Evolutionary conservation across 2,113 vertebrate genomes (phyloP), one percentile per base, ranked within the genome.

Genomic region (Thalassoma bifasciatum): DNA sequence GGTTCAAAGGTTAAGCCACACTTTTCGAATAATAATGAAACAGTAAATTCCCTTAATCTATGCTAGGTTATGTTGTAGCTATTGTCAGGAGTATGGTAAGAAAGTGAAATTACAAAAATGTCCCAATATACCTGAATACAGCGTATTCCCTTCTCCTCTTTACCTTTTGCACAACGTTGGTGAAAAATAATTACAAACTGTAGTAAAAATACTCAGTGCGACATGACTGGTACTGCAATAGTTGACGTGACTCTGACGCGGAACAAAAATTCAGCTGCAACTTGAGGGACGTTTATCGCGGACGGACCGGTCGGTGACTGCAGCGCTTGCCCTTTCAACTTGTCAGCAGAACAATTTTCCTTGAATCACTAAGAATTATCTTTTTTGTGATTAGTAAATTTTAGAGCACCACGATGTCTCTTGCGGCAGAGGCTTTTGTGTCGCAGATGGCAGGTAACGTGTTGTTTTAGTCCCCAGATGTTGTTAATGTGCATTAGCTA

Each of bases 381-480:
- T 12, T 30, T 1, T 49, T 7, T 50, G 1, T 3, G 13, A 26
- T 10, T 11, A 6, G 24, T 52, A 12, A 4, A 4, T 2, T 64
- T 17, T 1, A 10, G 2, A 17, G 1, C 24, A 9, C n/a, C 70
- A 42, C 21, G 9, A 95, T 95, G 94, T 93, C 93, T 85, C 93
- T 95, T 9, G 93, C 93, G 22, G 93, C 93, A 34, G 94, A 95
- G 78, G 93, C 93, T 0, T 95, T 94, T 67, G 91, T 94, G 72
- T 93, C 93, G 66, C 94, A 95, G 85, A 93, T 95, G 70, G 91
- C 94, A 86, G 94, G 94, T 94, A 90, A 91, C 0, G 40, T 42
- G 6, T 61, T 22, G 4, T 23, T 34, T 19, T 58, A 3, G 12
- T 0, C 1, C n/a, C 0, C 6, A 6, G 30, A 2, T 6, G 51